Evolutionary conservation across 2,797 vertebrate genomes (phyloP).

Genomic region (Cuculus canorus): DNA sequence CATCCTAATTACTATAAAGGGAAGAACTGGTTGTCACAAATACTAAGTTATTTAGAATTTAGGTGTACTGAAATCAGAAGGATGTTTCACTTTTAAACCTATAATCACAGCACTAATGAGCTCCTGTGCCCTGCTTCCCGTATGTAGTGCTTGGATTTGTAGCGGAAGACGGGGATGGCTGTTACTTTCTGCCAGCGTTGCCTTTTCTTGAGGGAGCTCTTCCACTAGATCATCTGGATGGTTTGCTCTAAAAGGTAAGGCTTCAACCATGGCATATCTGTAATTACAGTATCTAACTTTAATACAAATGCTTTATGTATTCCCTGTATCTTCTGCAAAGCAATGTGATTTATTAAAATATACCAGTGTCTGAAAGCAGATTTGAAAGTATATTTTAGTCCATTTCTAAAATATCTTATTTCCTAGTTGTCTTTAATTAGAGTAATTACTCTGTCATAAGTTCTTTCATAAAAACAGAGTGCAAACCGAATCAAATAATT

Average conservation of each 20-base stretch:
- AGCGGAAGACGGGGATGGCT: neutral
- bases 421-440: neutral
- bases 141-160: neutral
- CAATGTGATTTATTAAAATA: neutral
- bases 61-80: neutral
- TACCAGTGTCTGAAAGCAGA: neutral
- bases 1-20: neutral
- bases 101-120: neutral
- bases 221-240: neutral
- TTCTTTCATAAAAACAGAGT: neutral
- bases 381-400: neutral
- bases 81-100: neutral
- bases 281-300: neutral
- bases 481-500: neutral
- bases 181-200: neutral
- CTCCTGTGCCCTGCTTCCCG: neutral
- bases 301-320: neutral
- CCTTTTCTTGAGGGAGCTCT: neutral
- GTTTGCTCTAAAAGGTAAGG: neutral
- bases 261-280: neutral
- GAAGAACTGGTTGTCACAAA: neutral
- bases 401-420: neutral
- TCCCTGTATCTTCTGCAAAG: neutral
- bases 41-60: neutral
- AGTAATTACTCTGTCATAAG: neutral